phyloP scores from a whole-genome alignment of 2,113 vertebrate species.

The Eclectus roratus region DNA sequence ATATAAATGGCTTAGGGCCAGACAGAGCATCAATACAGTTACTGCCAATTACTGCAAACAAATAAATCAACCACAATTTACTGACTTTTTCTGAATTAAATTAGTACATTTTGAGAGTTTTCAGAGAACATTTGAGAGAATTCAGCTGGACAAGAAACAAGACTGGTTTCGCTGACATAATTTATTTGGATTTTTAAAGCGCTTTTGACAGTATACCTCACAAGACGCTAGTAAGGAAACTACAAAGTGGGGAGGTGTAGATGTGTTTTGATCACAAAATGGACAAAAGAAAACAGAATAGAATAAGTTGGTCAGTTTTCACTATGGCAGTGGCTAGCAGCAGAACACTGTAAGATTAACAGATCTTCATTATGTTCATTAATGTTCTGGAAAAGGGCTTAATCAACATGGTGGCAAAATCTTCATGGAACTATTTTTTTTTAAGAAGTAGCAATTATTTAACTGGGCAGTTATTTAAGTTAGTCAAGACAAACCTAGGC shows the following conservation, averaged over 20 bases:
- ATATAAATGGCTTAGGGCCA: slow-evolving; percentile 20
- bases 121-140: background rate
- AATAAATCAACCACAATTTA: slow-evolving; percentile 29
- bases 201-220: slow-evolving; percentile 4
- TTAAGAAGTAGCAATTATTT: background rate
- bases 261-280: background rate
- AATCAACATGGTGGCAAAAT: background rate
- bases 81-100: slow-evolving; percentile 32
- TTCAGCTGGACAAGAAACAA: background rate
- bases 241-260: background rate
- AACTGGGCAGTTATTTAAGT: background rate
- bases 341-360: background rate
- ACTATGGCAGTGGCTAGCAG: background rate
- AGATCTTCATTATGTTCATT: background rate
- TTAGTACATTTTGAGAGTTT: background rate
- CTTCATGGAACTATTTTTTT: background rate
- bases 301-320: background rate
- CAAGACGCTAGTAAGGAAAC: slow-evolving; percentile 21
- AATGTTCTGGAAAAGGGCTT: background rate
- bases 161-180: background rate
- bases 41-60: slow-evolving; percentile 34
- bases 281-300: background rate
- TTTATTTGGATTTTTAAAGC: slow-evolving; percentile 3
- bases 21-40: slow-evolving; percentile 2
- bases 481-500: slow-evolving; percentile 27